Evolutionary conservation across 2,113 vertebrate genomes (phyloP), one percentile per base, ranked within the genome.

Genomic region (Cebus imitator): DNA sequence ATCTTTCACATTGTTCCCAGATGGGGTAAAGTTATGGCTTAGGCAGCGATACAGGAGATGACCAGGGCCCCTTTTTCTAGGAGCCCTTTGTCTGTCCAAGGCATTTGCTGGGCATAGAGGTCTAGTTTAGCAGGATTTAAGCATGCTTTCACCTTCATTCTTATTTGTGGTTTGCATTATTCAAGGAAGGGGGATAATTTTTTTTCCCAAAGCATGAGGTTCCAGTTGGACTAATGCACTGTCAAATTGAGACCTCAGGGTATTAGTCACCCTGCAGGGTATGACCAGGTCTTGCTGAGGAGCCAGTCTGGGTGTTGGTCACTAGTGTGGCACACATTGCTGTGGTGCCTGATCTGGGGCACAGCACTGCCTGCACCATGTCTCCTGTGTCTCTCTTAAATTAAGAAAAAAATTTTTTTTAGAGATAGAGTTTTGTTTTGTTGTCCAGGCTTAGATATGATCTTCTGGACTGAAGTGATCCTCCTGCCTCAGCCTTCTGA

Each of bases 21-120:
- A 87, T 97, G 87, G 93, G n/a, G 73, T 8, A 40, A 92, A 75
- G 55, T 64, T 76, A 3, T 66, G 87, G 57, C n/a, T 32, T 92
- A 86, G 72, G 66, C 66, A 27, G 37, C 5, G n/a, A 11, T 89
- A 43, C 17, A 68, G 25, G 79, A 83, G 48, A 75, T 40, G n/a
- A 17, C n/a, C 37, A 64, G 50, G 85, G 35, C 11, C 37, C 35
- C 48, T 2, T 57, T 88, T 79, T 70, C 64, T 43, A 70, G 79
- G 43, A 61, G 73, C 58, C 8, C 48, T 90, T 58, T 20, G n/a
- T 75, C 50, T 91, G 23, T 23, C 20, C 4, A 58, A 40, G 80
- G 84, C 4, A 0, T 78, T 76, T 78, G 21, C 64, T 57, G 43
- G 73, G 45, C 12, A 2, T 52, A 14, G 45, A 68, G 40, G 82